Evolutionary conservation across 1,140 invertebrate genomes (phyloP).

Genomic region (Drosophila kohkoa): DNA sequence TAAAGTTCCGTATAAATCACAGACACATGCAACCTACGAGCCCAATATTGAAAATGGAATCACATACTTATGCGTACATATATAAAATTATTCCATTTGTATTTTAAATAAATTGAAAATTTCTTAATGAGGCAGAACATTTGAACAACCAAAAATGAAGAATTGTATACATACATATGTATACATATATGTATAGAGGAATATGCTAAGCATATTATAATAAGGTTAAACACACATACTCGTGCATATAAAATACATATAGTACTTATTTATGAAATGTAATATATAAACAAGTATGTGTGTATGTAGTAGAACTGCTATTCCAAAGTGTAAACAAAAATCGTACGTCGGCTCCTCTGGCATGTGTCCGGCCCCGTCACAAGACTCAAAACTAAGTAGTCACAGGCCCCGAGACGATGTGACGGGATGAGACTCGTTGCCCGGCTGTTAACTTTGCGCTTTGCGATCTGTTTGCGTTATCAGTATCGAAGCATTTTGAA

Average conservation of each 20-base stretch:
- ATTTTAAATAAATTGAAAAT: conserved; percentile 53
- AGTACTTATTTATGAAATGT: conserved; percentile 23
- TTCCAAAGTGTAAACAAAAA: conserved; percentile 50
- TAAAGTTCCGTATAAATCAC: conserved; percentile 68
- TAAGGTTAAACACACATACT: conserved; percentile 20
- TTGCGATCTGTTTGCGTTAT: conserved; percentile 30
- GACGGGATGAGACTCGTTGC: conserved; percentile 1
- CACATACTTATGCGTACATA: conserved; percentile 2
- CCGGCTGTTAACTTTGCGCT: conserved; percentile 30
- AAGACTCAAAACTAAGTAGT: conserved; percentile 10
- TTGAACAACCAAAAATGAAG: conserved; percentile 19
- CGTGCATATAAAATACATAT: background rate
- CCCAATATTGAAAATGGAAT: conserved; percentile 55
- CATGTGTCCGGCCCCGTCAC: conserved; percentile 18
- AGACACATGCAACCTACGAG: conserved; percentile 64
- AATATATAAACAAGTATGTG: conserved; percentile 12
- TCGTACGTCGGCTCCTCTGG: conserved; percentile 46
- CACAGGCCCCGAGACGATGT: conserved; percentile 34
- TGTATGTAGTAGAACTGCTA: conserved; percentile 10
- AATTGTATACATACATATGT: conserved; percentile 4
- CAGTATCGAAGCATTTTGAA: conserved; percentile 48
- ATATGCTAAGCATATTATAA: conserved; percentile 12
- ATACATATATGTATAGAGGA: background rate
- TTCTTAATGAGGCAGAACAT: conserved; percentile 54
- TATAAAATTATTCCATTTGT: conserved; percentile 1